Percentiles rank a stretch among this genome's conserved stretches.
Conservation (phyloP, 35 echinoderm and acorn worm genomes). For the Hemicentrotus pulcherrimus region DNA sequence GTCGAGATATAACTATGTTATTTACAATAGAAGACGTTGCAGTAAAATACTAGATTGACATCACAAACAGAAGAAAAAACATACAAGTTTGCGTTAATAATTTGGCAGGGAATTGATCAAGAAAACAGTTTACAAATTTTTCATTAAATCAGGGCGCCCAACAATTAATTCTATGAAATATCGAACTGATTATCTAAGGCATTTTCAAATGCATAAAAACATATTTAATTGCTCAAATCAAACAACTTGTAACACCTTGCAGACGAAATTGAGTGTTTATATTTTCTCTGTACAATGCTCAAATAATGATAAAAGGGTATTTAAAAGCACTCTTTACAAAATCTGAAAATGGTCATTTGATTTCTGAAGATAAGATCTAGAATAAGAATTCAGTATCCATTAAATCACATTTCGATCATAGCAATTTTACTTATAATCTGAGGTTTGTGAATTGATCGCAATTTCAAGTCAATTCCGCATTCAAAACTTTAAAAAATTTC, state of each 20-base stretch:
- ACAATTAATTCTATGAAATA: neutral
- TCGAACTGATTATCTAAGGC: neutral
- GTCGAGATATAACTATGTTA: neutral
- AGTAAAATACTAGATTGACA: neutral
- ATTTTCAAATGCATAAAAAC: neutral
- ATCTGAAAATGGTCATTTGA: conserved; percentile 16
- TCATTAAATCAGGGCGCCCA: neutral
- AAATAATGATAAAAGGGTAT: neutral
- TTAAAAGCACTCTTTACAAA: neutral
- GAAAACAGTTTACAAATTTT: neutral
- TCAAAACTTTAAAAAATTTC: neutral
- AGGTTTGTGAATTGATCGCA: neutral
- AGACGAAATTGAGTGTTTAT: neutral
- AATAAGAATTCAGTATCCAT: neutral
- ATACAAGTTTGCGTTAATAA: neutral
- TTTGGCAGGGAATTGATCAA: neutral
- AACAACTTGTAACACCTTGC: neutral
- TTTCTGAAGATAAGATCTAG: neutral
- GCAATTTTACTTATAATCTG: neutral
- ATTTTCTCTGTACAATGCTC: neutral
- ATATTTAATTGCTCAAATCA: neutral
- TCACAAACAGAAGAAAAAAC: neutral
- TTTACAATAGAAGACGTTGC: neutral
- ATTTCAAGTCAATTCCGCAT: neutral
- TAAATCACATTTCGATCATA: neutral